Conservation (phyloP, 2,888 invertebrate genomes). For the Amblyjoppa proteus region DNA sequence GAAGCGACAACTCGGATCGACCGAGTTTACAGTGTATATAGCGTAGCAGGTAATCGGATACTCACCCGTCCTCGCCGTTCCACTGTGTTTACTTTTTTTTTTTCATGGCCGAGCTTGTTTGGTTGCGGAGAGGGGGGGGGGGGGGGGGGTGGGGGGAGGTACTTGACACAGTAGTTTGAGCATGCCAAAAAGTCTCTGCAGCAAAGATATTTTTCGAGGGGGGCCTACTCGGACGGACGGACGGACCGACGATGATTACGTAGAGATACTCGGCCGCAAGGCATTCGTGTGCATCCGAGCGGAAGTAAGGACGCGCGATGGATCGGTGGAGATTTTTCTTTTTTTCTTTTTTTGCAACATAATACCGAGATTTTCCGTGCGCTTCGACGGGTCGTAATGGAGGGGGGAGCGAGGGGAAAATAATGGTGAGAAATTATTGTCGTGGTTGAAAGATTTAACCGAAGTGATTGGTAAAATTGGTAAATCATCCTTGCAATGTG, state of each 20-base stretch:
- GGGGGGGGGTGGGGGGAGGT: not conserved
- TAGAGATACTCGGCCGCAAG: constrained; percentile 20
- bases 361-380: constrained; percentile 15
- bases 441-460: constrained; percentile 6
- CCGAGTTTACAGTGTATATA: constrained; percentile 16
- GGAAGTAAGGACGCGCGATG: constrained; percentile 14
- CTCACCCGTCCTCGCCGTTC: not conserved
- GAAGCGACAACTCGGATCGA: not conserved
- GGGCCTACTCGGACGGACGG: constrained; percentile 5
- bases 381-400: constrained; percentile 27
- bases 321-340: constrained; percentile 28
- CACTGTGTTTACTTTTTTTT: constrained; percentile 17
- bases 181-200: constrained; percentile 5
- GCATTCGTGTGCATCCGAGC: constrained; percentile 15
- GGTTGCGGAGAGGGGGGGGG: not conserved
- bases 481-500: not conserved
- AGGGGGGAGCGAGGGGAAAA: not conserved
- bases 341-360: constrained; percentile 1
- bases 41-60: constrained; percentile 32
- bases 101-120: not conserved
- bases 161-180: constrained; percentile 15
- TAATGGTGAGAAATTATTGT: not conserved
- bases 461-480: constrained; percentile 36
- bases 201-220: not conserved
- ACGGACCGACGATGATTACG: constrained; percentile 1